Evolutionary conservation across 2,797 vertebrate species (phyloP), one percentile per base, ranked within the genome.

Genomic region (Takifugu ocellatus): DNA sequence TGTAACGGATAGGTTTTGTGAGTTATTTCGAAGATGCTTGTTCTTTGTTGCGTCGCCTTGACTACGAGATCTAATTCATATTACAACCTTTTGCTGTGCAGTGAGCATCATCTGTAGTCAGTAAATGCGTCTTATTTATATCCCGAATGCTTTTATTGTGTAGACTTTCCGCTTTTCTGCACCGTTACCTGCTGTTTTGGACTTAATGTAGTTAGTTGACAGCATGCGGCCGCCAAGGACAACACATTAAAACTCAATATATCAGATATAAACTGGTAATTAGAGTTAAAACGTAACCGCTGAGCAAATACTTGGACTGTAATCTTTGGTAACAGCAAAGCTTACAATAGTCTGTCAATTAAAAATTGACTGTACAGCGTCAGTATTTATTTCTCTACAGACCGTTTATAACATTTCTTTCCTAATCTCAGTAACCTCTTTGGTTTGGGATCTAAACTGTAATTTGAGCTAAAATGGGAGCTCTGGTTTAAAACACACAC

Each of bases 101-200:
- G 10, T 10, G 31, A 10, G 9, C 31, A 33, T 33, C 31, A 33
- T 10, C 31, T 33, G 31, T 10, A 33, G 31, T 1, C 1, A 0
- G 4, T 53, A 1, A 11, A 6, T 3, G 17, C 12, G 12, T 39
- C 36, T 39, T 14, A 14, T 11, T 39, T 14, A 39, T 4, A 12
- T 10, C 12, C 2, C 14, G 2, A n/a, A 16, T 17, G 10, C 49
- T 70, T 69, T 86, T 81, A 80, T 53, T 70, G 47, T 72, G 71
- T 65, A 73, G 16, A 26, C 15, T 14, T 0, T 0, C 4, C 5
- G 1, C 1, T 31, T 1, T 55, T 62, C 7, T 17, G 14, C 14
- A 2, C 43, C 6, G 15, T 8, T 16, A n/a, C 43, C 15, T 17
- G 43, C 43, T 33, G 31, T 33, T 33, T 33, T 33, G 9, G 8